These are phyloP conservation scores for Stenotaenia linearis DNA, from an alignment of 2,888 invertebrate species.

Conservation along the genomic window DNA sequence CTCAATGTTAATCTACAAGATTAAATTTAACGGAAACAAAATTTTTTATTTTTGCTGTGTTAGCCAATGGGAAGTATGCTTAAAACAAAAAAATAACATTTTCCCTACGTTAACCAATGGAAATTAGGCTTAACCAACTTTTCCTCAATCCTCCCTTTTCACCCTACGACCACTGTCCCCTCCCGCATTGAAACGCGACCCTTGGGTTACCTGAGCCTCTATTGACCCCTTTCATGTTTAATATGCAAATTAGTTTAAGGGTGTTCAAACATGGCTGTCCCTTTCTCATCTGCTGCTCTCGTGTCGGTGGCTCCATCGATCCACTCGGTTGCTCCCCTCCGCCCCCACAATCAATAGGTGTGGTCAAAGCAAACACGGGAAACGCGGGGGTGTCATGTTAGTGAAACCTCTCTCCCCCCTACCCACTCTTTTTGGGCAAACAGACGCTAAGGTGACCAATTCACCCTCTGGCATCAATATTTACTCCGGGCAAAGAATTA, in stretches of 20 bases:
- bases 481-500: not conserved
- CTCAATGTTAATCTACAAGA: too few species aligned
- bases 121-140: too few species aligned
- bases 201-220: not conserved
- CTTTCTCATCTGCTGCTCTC: not conserved
- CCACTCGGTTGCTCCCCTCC: not conserved
- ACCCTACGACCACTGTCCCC: not conserved
- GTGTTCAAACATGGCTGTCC: not conserved
- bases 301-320: slow-evolving; percentile 1
- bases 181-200: not conserved
- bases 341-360: not conserved
- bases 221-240: not conserved
- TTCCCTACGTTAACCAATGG: too few species aligned
- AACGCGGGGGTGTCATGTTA: not conserved
- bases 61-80: not conserved
- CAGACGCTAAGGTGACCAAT: not conserved
- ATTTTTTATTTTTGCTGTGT: too few species aligned
- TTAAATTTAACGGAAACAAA: too few species aligned
- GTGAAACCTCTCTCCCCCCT: not conserved
- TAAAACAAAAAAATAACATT: not conserved
- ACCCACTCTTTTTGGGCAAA: not conserved
- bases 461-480: not conserved
- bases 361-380: not conserved
- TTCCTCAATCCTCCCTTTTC: not conserved
- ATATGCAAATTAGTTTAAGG: not conserved